Evolutionary conservation across 2,113 vertebrate species (phyloP).

Genomic region (Ptilorrhoa leucosticta): DNA sequence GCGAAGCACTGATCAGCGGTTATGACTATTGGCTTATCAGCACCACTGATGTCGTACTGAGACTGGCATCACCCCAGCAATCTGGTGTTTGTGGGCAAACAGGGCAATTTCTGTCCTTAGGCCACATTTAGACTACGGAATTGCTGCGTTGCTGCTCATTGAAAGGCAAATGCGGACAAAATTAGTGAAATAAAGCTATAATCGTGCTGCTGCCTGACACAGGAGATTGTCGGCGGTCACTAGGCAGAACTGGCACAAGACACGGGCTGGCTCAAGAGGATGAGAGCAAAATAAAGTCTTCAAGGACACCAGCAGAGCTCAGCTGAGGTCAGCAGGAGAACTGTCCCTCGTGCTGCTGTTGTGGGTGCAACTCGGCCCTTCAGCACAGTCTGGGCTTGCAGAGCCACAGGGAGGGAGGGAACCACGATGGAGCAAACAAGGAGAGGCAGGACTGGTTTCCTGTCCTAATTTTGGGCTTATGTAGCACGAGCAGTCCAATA

Average conservation of each 20-base stretch:
- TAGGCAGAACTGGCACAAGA: background rate
- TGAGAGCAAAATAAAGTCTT: background rate
- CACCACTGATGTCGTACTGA: background rate
- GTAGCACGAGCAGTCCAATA: accelerated
- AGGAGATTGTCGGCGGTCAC: background rate
- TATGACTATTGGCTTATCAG: background rate
- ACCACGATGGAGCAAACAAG: accelerated
- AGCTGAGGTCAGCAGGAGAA: background rate
- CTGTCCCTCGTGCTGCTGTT: background rate
- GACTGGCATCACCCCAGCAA: background rate
- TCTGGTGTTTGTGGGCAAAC: slow-evolving; percentile 7
- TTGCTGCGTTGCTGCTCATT: background rate
- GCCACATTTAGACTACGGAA: background rate
- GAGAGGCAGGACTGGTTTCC: background rate
- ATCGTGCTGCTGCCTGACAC: background rate
- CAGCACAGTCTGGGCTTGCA: background rate
- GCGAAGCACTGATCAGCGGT: background rate
- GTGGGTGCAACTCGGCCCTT: background rate
- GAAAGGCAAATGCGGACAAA: background rate
- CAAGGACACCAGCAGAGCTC: background rate
- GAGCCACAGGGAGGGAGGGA: background rate
- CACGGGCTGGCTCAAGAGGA: background rate
- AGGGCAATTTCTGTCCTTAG: background rate
- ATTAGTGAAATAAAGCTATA: background rate
- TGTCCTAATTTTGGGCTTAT: background rate